phyloP scores from a whole-genome alignment of 2,888 invertebrate species.

The Spilosoma lubricipeda region DNA sequence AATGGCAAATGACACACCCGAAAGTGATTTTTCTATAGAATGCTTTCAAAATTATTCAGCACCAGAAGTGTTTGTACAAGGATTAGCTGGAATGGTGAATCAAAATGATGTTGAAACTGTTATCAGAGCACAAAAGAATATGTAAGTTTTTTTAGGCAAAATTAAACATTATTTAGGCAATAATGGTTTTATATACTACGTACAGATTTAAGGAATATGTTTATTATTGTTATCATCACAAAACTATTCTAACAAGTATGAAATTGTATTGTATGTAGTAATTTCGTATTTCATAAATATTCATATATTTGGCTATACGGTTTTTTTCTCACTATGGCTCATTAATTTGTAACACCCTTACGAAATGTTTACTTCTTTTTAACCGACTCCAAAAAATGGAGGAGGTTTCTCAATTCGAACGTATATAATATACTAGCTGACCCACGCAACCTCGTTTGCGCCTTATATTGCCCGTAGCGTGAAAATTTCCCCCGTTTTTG shows the following conservation, averaged over 20 bases:
- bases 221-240: background rate
- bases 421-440: too few species aligned
- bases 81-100: conserved; percentile 95
- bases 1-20: conserved; percentile 88
- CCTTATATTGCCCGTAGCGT: too few species aligned
- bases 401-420: too few species aligned
- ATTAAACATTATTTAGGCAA: background rate
- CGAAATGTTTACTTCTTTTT: background rate
- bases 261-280: background rate
- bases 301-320: too few species aligned
- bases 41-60: conserved; percentile 96
- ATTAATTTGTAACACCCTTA: background rate
- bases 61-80: conserved; percentile 97
- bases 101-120: conserved; percentile 96
- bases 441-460: too few species aligned
- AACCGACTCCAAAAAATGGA: too few species aligned
- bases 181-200: background rate
- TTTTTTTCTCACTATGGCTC: background rate
- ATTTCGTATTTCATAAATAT: background rate
- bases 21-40: conserved; percentile 92
- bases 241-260: background rate
- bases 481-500: too few species aligned
- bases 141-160: conserved; percentile 86
- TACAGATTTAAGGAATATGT: background rate
- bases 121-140: conserved; percentile 96